These are phyloP conservation scores for Pristionchus pacificus DNA, from an alignment of 1,140 invertebrate genomes.

Conservation along the genomic window DNA sequence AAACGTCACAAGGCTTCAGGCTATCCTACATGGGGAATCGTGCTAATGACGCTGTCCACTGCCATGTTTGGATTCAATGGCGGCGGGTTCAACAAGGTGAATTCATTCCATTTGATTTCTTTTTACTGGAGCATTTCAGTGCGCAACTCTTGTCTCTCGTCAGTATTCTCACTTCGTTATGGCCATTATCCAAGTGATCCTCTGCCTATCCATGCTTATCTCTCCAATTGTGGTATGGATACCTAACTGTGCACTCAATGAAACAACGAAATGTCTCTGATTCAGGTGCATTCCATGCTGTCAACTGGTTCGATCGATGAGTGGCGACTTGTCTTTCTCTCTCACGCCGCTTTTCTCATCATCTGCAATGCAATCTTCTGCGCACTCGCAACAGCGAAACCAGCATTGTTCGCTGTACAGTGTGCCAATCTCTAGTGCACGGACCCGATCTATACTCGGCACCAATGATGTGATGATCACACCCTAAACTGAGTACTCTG, in stretches of 20 bases:
- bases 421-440: too few relatives aligned
- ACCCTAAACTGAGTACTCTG: too few relatives aligned
- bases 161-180: slow-evolving; percentile 54
- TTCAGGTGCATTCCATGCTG: slow-evolving; percentile 38
- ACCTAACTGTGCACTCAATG: slow-evolving; percentile 42
- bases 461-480: too few relatives aligned
- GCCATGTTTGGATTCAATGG: slow-evolving; percentile 36
- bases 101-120: not conserved
- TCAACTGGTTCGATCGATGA: slow-evolving; percentile 16
- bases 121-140: slow-evolving; percentile 16
- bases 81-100: slow-evolving; percentile 30
- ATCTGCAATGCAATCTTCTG: slow-evolving; percentile 51
- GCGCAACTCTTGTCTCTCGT: slow-evolving; percentile 44
- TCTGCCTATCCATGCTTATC: slow-evolving; percentile 55
- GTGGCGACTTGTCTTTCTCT: slow-evolving; percentile 49
- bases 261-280: not conserved
- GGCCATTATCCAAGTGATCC: slow-evolving; percentile 52
- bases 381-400: slow-evolving; percentile 37
- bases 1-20: slow-evolving; percentile 9
- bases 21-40: slow-evolving; percentile 7
- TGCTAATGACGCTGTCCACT: slow-evolving; percentile 26
- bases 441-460: too few relatives aligned
- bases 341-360: slow-evolving; percentile 47
- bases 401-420: too few relatives aligned
- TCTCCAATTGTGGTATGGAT: slow-evolving; percentile 47